These are phyloP conservation scores for Pogonomyrmex californicus DNA, from an alignment of 1,140 invertebrate species.

Conservation along the genomic window DNA sequence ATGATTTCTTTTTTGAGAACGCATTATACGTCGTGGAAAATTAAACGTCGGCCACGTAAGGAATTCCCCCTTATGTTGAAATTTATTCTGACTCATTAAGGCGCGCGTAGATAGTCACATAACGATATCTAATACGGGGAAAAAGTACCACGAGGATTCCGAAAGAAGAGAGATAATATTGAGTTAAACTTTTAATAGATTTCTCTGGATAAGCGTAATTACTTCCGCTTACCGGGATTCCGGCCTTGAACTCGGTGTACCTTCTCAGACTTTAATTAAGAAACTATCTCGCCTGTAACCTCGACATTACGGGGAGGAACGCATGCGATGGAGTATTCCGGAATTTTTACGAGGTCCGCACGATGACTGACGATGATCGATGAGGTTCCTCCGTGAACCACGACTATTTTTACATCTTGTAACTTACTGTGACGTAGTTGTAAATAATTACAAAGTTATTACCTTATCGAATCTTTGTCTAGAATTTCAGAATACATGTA, in stretches of 20 bases:
- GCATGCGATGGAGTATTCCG: constrained; percentile 49
- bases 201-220: constrained; percentile 66
- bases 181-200: constrained; percentile 71
- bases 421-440: constrained; percentile 16
- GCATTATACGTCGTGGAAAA: constrained; percentile 4
- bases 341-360: constrained; percentile 74
- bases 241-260: constrained; percentile 67
- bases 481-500: neutral
- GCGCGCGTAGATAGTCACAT: constrained; percentile 47
- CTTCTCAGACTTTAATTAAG: constrained; percentile 81
- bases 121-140: constrained; percentile 64
- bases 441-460: constrained; percentile 37
- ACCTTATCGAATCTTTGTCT: neutral
- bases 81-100: constrained; percentile 56
- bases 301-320: constrained; percentile 58
- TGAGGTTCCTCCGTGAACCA: constrained; percentile 72
- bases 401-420: constrained; percentile 74
- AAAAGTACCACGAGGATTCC: constrained; percentile 27
- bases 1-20: neutral
- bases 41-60: constrained; percentile 25
- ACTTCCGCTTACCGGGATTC: constrained; percentile 68
- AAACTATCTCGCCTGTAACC: constrained; percentile 78
- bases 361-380: constrained; percentile 83
- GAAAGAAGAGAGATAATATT: constrained; percentile 58
- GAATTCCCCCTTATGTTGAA: constrained; percentile 28